These are phyloP conservation scores for Capreolus pygargus DNA, from an alignment of 2,113 vertebrate species.

Conservation along the genomic window DNA sequence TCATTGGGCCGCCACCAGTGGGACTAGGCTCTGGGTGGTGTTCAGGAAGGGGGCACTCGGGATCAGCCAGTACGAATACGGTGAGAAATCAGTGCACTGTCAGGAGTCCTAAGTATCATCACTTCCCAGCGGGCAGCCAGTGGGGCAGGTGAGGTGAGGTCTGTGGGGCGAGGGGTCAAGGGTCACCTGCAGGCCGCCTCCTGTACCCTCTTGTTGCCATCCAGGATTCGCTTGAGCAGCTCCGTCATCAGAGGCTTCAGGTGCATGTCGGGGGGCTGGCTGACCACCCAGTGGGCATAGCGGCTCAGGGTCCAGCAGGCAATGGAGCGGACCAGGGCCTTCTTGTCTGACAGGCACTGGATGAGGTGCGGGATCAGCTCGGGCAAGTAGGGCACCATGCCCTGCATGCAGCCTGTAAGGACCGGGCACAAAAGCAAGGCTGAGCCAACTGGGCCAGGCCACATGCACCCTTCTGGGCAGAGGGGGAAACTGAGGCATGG, in stretches of 20 bases:
- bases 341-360: constrained; percentile 93
- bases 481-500: not conserved
- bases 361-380: constrained; percentile 96
- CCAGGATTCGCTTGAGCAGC: constrained; percentile 94
- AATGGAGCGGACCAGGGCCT: constrained; percentile 94
- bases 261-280: constrained; percentile 93
- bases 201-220: constrained; percentile 96
- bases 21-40: not conserved
- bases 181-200: constrained; percentile 94
- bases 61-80: constrained; percentile 78
- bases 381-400: constrained; percentile 95
- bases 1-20: not conserved
- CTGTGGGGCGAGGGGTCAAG: not conserved
- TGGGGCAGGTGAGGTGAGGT: fast-evolving
- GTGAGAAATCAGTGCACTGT: constrained; percentile 47
- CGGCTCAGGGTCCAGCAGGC: constrained; percentile 97
- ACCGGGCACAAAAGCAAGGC: not conserved
- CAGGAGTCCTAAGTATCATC: constrained; percentile 62
- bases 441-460: not conserved
- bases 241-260: constrained; percentile 97
- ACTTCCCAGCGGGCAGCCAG: constrained; percentile 12
- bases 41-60: not conserved
- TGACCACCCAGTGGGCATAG: constrained; percentile 97
- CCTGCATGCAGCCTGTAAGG: constrained; percentile 93
- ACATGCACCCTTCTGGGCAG: not conserved